A percentile compares a stretch with the other conserved stretches of the same genome.
These are phyloP conservation scores for Calcarius lapponicus DNA, from an alignment of 2,797 vertebrate species.

Conservation along the genomic window DNA sequence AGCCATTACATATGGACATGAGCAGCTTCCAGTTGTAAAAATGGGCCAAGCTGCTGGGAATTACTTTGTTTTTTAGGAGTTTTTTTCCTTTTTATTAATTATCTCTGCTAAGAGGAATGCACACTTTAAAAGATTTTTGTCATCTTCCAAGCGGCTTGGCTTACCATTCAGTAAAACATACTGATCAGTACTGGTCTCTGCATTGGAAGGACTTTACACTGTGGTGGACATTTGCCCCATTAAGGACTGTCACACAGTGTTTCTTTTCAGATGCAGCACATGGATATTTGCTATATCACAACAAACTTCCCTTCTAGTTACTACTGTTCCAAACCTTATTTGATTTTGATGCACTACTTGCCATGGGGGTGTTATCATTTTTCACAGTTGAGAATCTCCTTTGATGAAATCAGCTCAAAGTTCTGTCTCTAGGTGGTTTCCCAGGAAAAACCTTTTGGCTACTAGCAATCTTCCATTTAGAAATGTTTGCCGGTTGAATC, in stretches of 20 bases:
- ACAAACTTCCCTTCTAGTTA: slow-evolving; percentile 1
- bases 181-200: accelerated
- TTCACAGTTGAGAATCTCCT: slow-evolving; percentile 57
- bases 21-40: not conserved
- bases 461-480: slow-evolving; percentile 29
- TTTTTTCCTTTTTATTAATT: not conserved
- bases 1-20: not conserved
- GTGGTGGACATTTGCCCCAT: not conserved
- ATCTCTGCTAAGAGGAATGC: not conserved
- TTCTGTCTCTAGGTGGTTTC: slow-evolving; percentile 60
- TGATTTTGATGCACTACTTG: slow-evolving; percentile 38
- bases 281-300: slow-evolving; percentile 17
- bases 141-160: not conserved
- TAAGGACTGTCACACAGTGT: not conserved
- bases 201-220: not conserved
- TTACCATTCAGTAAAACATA: not conserved
- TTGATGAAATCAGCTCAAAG: slow-evolving; percentile 60
- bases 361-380: slow-evolving; percentile 56
- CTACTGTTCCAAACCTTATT: slow-evolving; percentile 22
- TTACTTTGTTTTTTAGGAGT: not conserved
- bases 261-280: not conserved
- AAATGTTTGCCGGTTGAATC: slow-evolving; percentile 8
- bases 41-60: not conserved
- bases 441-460: slow-evolving; percentile 58
- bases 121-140: not conserved